Evolutionary conservation across 2,797 vertebrate genomes (phyloP).

Genomic region (Parambassis ranga): DNA sequence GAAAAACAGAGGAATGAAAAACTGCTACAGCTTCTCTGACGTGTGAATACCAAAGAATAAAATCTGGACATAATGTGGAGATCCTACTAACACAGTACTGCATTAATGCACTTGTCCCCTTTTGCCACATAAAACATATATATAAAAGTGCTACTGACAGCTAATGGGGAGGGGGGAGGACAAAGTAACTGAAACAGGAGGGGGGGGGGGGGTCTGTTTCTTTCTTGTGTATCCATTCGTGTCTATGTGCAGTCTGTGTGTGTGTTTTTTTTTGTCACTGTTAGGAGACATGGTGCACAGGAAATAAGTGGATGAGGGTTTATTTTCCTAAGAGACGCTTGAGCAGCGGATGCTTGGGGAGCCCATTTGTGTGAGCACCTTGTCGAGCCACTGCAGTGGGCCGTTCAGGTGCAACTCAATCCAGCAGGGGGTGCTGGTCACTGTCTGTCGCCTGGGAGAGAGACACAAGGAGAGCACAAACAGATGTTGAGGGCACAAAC

Average conservation of each 20-base stretch:
- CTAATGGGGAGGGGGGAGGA: slow-evolving; percentile 50
- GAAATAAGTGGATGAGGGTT: slow-evolving; percentile 27
- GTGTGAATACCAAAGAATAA: slow-evolving; percentile 23
- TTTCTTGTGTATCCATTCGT: slow-evolving; percentile 23
- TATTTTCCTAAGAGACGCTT: slow-evolving; percentile 87
- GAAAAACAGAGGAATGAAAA: slow-evolving; percentile 26
- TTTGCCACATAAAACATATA: slow-evolving; percentile 61
- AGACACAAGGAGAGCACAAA: slow-evolving; percentile 16
- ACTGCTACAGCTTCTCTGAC: slow-evolving; percentile 17
- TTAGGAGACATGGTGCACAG: background rate
- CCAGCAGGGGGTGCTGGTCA: slow-evolving; percentile 99
- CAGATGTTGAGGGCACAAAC: slow-evolving; percentile 10
- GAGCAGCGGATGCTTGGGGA: slow-evolving; percentile 95
- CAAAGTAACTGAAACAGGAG: slow-evolving; percentile 30
- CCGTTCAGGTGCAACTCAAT: slow-evolving; percentile 98
- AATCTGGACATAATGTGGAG: slow-evolving; percentile 42
- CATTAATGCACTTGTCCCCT: slow-evolving; percentile 72
- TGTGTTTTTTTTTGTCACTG: slow-evolving; percentile 55
- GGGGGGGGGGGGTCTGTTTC: background rate
- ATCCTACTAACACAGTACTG: slow-evolving; percentile 48
- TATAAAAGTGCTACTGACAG: slow-evolving; percentile 75
- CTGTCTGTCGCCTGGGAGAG: slow-evolving; percentile 90
- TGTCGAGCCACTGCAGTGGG: slow-evolving; percentile 97
- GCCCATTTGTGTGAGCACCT: slow-evolving; percentile 98
- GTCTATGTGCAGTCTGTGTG: slow-evolving; percentile 40